These are phyloP conservation scores for Pelochelys cantorii DNA, from an alignment of 2,797 vertebrate species.

Conservation along the genomic window DNA sequence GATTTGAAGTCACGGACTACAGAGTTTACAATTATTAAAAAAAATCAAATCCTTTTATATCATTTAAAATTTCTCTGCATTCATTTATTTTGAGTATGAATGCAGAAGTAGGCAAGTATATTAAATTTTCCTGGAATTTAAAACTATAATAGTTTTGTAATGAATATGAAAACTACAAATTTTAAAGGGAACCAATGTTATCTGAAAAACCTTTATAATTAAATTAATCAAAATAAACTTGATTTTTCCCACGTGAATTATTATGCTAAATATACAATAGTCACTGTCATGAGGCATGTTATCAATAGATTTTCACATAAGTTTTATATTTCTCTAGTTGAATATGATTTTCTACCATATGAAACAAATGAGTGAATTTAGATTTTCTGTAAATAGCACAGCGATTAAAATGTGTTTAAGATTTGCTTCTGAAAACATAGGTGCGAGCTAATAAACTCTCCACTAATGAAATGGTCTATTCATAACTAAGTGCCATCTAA, in stretches of 20 bases:
- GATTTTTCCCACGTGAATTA: neutral
- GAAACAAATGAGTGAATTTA: conserved; percentile 1
- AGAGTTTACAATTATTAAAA: no score
- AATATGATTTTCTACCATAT: neutral
- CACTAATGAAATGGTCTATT: neutral
- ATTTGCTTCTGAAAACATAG: conserved; percentile 3
- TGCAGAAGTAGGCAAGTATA: neutral
- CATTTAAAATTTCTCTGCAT: neutral
- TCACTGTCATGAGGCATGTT: neutral
- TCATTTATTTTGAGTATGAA: conserved; percentile 14
- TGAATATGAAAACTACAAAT: neutral
- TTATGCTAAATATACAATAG: neutral
- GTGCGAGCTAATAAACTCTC: neutral
- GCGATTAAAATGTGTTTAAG: neutral
- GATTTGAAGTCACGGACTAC: neutral
- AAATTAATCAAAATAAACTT: neutral
- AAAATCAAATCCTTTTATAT: neutral
- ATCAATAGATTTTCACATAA: neutral
- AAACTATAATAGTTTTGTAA: neutral
- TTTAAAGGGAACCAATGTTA: neutral
- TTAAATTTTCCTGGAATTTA: neutral
- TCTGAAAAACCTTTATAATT: neutral
- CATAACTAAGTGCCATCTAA: neutral
- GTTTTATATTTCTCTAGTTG: neutral
- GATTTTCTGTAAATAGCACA: neutral